Conservation (phyloP, 2,888 invertebrate species). For the Caenorhabditis sp. region DNA sequence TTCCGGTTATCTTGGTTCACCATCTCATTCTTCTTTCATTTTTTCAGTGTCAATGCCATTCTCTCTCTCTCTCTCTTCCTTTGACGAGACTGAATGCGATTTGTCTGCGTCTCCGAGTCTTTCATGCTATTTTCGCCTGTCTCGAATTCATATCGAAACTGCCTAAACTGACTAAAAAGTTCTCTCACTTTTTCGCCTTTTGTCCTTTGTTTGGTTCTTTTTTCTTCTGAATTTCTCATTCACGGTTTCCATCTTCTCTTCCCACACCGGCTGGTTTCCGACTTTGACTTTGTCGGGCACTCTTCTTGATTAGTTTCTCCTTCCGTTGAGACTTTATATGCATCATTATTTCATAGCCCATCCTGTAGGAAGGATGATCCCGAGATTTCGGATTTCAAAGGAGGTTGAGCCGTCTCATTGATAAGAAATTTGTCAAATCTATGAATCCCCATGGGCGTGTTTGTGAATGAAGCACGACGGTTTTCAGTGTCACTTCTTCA, state of each 20-base stretch:
- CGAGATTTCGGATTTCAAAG: no score
- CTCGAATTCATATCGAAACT: conserved; percentile 16
- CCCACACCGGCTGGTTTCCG: background rate
- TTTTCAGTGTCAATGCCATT: conserved; percentile 34
- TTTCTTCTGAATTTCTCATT: no score
- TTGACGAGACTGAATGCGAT: no score
- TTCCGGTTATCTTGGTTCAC: conserved; percentile 59
- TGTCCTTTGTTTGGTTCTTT: conserved; percentile 33
- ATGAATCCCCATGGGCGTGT: no score
- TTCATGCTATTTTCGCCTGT: background rate
- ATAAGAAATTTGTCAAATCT: no score
- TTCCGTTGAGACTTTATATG: background rate
- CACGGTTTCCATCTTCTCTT: background rate
- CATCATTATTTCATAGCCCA: no score
- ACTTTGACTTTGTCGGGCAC: conserved; percentile 6
- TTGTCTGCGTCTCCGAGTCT: conserved; percentile 28
- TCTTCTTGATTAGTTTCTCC: background rate
- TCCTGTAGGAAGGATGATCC: no score
- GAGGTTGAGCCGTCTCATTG: no score
- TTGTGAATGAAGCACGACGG: no score
- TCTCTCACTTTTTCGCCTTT: background rate
- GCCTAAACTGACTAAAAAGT: conserved; percentile 20
- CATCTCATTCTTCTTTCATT: conserved; percentile 27
- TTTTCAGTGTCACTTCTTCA: no score
- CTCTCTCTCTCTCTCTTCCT: background rate